Conservation (phyloP, 1,140 invertebrate genomes). For the Sesamia nonagrioides region DNA sequence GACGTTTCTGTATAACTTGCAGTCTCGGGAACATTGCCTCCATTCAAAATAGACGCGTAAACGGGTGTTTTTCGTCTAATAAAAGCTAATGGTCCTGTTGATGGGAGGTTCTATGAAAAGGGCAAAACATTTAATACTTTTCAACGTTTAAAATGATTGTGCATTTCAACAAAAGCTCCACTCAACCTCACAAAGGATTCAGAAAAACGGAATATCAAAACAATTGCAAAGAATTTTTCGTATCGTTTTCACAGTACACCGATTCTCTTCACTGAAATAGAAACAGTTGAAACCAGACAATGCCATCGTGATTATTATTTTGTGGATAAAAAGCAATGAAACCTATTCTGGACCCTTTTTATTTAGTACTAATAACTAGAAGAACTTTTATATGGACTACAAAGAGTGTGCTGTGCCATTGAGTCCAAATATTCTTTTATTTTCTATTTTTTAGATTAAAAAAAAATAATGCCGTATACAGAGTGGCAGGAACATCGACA, state of each 20-base stretch:
- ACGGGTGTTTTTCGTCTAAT: background rate
- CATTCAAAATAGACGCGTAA: background rate
- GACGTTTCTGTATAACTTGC: slow-evolving; percentile 1
- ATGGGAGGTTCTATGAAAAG: background rate
- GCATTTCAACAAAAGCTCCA: slow-evolving; percentile 13
- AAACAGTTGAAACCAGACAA: slow-evolving; percentile 21
- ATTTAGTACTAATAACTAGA: background rate
- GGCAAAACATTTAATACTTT: slow-evolving; percentile 13
- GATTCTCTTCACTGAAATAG: slow-evolving; percentile 10
- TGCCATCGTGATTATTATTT: slow-evolving; percentile 19
- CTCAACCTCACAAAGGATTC: slow-evolving; percentile 8
- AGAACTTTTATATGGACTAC: background rate
- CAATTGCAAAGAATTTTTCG: slow-evolving; percentile 33
- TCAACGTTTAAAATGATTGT: slow-evolving; percentile 27
- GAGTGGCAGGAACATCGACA: too few relatives aligned
- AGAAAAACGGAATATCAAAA: slow-evolving; percentile 23
- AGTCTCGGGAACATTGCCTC: background rate
- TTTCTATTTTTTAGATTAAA: too few relatives aligned
- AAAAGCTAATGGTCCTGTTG: slow-evolving; percentile 15
- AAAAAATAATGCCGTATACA: too few relatives aligned
- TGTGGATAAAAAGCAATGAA: slow-evolving; percentile 6
- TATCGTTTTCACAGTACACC: slow-evolving; percentile 31
- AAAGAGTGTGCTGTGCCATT: background rate
- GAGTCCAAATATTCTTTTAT: background rate
- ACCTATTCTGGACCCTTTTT: slow-evolving; percentile 7